Evolutionary conservation across 2,113 vertebrate genomes (phyloP).

Genomic region (Cisticola juncidis): DNA sequence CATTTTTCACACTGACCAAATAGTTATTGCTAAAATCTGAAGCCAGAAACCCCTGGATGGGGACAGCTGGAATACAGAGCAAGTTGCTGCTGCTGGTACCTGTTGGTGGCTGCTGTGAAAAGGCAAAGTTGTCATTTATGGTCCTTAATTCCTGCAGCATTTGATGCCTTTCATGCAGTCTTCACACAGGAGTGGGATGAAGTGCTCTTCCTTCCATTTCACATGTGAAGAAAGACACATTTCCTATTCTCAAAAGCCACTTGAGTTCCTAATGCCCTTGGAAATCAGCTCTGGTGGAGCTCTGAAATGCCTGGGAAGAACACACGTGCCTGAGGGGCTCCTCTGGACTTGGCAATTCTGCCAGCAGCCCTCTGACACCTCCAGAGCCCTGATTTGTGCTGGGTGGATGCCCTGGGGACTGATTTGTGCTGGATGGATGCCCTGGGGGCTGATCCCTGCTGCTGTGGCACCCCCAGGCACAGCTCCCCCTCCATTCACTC

Average conservation of each 20-base stretch:
- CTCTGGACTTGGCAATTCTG: accelerated
- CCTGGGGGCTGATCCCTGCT: background rate
- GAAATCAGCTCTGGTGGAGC: background rate
- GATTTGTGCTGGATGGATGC: background rate
- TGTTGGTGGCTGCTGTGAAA: background rate
- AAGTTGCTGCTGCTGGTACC: background rate
- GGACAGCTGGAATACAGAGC: background rate
- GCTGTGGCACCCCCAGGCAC: accelerated
- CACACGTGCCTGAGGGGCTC: accelerated
- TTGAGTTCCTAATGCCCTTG: background rate
- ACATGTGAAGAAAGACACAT: background rate
- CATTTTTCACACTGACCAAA: background rate
- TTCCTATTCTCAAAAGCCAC: background rate
- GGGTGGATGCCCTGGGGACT: accelerated
- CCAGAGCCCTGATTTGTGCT: background rate
- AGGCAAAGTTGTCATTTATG: slow-evolving; percentile 13
- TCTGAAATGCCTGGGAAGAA: background rate
- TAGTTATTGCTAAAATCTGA: background rate
- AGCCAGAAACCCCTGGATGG: background rate
- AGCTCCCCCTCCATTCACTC: background rate
- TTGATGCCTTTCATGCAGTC: background rate
- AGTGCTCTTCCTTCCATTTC: slow-evolving; percentile 14
- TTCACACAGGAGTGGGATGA: background rate
- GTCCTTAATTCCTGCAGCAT: background rate
- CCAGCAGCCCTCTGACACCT: background rate